Evolutionary conservation across 2,113 vertebrate genomes (phyloP).

Genomic region (Protobothrops mucrosquamatus): DNA sequence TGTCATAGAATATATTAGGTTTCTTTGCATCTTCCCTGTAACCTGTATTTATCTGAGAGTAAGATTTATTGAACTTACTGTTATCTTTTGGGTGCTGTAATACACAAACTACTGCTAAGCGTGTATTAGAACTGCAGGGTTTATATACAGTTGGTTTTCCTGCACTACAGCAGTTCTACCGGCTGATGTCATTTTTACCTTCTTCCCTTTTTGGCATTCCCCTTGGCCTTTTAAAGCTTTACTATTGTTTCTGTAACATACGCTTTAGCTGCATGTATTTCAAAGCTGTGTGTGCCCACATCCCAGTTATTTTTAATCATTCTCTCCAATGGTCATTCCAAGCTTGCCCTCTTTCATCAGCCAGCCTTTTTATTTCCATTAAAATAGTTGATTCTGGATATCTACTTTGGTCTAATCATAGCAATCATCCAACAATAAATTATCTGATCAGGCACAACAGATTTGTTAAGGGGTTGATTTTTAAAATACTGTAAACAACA

Average conservation of each 20-base stretch:
- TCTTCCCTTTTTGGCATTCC: conserved; percentile 1
- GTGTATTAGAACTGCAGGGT: neutral
- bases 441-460: neutral
- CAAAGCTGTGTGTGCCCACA: neutral
- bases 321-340: neutral
- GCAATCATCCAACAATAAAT: neutral
- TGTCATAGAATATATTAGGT: neutral
- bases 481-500: conserved; percentile 26
- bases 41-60: neutral
- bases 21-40: neutral
- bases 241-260: neutral
- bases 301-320: neutral
- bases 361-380: neutral
- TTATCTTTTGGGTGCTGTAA: neutral
- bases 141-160: neutral
- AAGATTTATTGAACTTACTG: neutral
- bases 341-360: neutral
- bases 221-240: neutral
- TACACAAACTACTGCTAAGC: neutral
- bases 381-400: neutral
- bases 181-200: conserved; percentile 1
- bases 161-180: neutral
- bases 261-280: neutral
- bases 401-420: neutral
- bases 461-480: neutral